Conservation (phyloP, 2,113 vertebrate species). For the Rhipidura dahli region DNA sequence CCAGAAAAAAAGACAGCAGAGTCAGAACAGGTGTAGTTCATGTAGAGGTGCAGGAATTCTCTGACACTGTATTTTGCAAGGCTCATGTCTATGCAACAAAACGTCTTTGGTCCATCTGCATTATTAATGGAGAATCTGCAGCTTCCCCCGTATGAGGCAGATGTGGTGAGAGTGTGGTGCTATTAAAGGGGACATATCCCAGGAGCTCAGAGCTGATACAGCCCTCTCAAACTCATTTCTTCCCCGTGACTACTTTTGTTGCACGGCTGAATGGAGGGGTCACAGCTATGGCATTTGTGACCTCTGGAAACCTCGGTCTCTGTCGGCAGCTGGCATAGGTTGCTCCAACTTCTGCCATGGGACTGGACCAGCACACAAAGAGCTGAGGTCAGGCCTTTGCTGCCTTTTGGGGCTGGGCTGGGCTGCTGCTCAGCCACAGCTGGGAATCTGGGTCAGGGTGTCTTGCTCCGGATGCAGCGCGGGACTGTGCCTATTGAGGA, state of each 20-base stretch:
- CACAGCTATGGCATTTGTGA: accelerated
- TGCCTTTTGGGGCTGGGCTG: neutral
- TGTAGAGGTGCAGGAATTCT: neutral
- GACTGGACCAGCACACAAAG: neutral
- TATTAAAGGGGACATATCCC: neutral
- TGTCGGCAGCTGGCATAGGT: neutral
- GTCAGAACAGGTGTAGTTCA: neutral
- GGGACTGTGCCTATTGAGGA: neutral
- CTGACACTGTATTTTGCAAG: neutral
- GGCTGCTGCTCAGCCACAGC: neutral
- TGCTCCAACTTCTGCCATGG: neutral
- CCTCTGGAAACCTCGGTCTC: neutral
- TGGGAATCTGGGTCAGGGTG: slow-evolving; percentile 13
- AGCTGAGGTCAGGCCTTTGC: neutral
- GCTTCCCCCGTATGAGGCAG: neutral
- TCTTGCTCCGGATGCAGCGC: neutral
- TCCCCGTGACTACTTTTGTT: neutral
- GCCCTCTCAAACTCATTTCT: neutral
- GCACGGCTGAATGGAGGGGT: neutral
- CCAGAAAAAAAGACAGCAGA: neutral
- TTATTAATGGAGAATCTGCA: neutral
- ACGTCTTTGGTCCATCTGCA: neutral
- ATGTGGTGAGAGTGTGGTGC: neutral
- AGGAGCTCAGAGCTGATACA: neutral
- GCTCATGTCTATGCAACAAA: neutral